A percentile compares a stretch with the other conserved stretches of the same genome.
phyloP scores from a whole-genome alignment of 1,140 invertebrate genomes.

The Pogonus chalceus region DNA sequence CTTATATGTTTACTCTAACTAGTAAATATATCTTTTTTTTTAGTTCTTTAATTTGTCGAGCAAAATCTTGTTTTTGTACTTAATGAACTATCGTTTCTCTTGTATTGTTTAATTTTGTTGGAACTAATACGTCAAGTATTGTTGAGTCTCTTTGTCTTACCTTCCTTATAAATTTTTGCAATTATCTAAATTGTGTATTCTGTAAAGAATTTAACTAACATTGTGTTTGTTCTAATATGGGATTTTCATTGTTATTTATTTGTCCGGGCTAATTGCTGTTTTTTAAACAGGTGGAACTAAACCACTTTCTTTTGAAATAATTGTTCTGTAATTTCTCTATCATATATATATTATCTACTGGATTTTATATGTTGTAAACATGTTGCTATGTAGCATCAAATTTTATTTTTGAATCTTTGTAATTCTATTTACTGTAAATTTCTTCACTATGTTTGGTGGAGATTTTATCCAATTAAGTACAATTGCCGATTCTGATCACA shows the following conservation, averaged over 20 bases:
- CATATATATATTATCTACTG: slow-evolving; percentile 32
- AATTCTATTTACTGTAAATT: slow-evolving; percentile 26
- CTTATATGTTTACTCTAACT: slow-evolving; percentile 16
- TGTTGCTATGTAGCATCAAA: slow-evolving; percentile 21
- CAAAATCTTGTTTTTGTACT: neutral
- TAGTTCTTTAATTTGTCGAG: neutral
- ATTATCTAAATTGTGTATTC: slow-evolving; percentile 13
- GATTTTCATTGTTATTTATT: slow-evolving; percentile 9
- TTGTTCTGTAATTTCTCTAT: slow-evolving; percentile 23
- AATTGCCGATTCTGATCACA: slow-evolving; percentile 14
- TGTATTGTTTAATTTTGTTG: neutral
- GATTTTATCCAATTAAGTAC: slow-evolving; percentile 22
- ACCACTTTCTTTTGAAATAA: slow-evolving; percentile 19
- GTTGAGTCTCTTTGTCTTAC: slow-evolving; percentile 3
- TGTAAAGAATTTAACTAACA: slow-evolving; percentile 11
- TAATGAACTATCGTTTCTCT: neutral
- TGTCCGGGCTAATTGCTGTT: slow-evolving; percentile 3
- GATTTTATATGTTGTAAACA: slow-evolving; percentile 26
- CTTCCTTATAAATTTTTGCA: slow-evolving; percentile 12
- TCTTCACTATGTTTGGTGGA: slow-evolving; percentile 16
- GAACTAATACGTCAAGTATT: too few relatives aligned
- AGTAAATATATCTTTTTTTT: neutral
- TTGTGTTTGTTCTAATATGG: too few relatives aligned
- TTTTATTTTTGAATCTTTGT: slow-evolving; percentile 26
- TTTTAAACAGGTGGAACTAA: slow-evolving; percentile 16